Evolutionary conservation across 2,113 vertebrate genomes (phyloP), one percentile per base, ranked within the genome.

Genomic region (Nymphicus hollandicus): DNA sequence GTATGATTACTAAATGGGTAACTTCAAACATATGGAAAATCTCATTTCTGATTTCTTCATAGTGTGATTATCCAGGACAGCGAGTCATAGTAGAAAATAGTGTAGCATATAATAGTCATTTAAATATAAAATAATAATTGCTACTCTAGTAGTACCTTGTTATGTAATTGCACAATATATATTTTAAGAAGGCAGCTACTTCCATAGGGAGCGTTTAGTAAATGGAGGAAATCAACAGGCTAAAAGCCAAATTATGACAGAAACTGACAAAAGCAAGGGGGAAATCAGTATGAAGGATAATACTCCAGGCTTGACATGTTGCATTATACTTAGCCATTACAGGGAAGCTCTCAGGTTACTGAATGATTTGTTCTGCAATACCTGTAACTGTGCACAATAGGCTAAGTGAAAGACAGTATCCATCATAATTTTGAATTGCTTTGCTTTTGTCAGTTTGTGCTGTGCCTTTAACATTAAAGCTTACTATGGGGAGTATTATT

Each of bases 201-300:
- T 74, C 89, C 64, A 70, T 80, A 17, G 50, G 91, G 91, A 96
- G 19, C 4, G 1, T 76, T 95, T 92, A 0, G 1, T 82, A 95
- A 95, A 71, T 41, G 89, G 52, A 95, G 24, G 47, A 88, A 94
- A 86, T 96, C 88, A 96, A 50, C 0, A 0, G 80, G 69, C 76
- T 96, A 74, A 97, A 96, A 96, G 68, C 65, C 31, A 73, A 64
- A 83, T 97, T 95, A 94, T 82, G 55, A 95, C 13, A 94, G 83
- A 79, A 95, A 79, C 25, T 95, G 74, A 96, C 65, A 95, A 96
- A 94, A 92, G 69, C 29, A 89, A 91, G 29, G 46, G 35, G 46
- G 89, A 69, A 93, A 94, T 87, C 64, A 65, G 68, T 86, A 37
- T 93, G 76, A 96, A 94, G 68, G 71, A 88, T 96, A 97, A 95